These are phyloP conservation scores for Chrysaora quinquecirrha DNA, from an alignment of 30 jellyfish, hydroid and myxozoan species.

Conservation along the genomic window DNA sequence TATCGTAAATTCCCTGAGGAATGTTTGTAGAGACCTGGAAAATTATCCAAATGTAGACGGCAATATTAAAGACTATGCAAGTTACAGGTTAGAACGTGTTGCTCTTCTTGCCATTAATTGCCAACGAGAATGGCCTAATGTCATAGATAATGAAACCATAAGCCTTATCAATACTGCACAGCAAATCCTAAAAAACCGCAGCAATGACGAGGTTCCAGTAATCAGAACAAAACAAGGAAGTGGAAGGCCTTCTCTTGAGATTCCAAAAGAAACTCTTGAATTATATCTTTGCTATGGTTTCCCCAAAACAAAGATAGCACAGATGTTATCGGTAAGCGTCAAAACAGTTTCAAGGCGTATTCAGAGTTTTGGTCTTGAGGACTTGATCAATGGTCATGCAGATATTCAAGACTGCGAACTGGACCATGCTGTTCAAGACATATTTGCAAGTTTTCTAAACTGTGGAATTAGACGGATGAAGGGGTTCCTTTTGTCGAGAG, in stretches of 20 bases:
- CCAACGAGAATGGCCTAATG: conserved; percentile 1
- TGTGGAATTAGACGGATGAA: conserved; percentile 59
- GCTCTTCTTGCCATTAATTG: not conserved
- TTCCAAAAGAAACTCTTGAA: conserved; percentile 36
- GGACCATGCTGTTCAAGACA: conserved; percentile 10
- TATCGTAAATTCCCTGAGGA: not conserved
- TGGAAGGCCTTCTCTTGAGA: conserved; percentile 26
- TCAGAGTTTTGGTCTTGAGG: conserved; percentile 19
- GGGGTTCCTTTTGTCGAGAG: conserved; percentile 53
- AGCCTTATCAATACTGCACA: not conserved
- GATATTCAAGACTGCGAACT: not conserved
- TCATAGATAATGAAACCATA: not conserved
- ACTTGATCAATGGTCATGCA: not conserved
- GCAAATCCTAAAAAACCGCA: not conserved
- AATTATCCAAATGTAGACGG: conserved; percentile 1
- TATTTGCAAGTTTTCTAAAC: conserved; percentile 33
- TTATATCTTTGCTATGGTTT: conserved; percentile 28
- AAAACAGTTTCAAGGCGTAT: conserved; percentile 17
- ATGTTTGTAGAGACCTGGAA: not conserved
- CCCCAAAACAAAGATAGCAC: conserved; percentile 13
- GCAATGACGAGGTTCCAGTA: conserved; percentile 3
- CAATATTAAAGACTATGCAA: not conserved
- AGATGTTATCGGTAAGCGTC: conserved; percentile 23
- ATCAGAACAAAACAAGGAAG: conserved; percentile 15
- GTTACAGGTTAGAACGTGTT: conserved; percentile 1